phyloP scores from a whole-genome alignment of 2,888 invertebrate species.

The Gerris lacustris region DNA sequence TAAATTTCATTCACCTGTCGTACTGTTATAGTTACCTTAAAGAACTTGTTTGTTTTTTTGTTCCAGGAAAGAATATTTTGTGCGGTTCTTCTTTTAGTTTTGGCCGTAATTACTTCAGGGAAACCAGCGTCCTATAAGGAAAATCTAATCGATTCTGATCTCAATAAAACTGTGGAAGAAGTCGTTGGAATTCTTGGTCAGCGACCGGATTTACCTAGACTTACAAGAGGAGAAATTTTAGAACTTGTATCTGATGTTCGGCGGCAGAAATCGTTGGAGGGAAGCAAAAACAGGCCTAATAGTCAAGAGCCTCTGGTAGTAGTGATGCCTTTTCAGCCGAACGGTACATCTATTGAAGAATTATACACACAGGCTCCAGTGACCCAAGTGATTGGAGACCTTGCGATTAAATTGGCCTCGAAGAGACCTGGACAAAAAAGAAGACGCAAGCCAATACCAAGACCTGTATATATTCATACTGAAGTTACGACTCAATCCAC shows the following conservation, averaged over 20 bases:
- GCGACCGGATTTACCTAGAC: constrained; percentile 49
- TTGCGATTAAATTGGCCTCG: constrained; percentile 10
- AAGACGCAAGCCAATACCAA: constrained; percentile 7
- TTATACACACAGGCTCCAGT: constrained; percentile 54
- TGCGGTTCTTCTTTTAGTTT: neutral
- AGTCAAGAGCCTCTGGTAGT: constrained; percentile 48
- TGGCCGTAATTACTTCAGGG: neutral
- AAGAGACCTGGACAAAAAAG: neutral
- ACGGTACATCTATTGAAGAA: constrained; percentile 41
- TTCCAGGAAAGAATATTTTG: neutral
- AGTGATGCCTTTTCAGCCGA: constrained; percentile 51
- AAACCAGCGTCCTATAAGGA: neutral
- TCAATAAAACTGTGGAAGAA: constrained; percentile 52
- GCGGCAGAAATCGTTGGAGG: constrained; percentile 18
- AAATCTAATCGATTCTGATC: constrained; percentile 33
- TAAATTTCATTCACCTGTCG: no score
- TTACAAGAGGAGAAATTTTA: constrained; percentile 52
- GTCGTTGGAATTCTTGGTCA: constrained; percentile 51
- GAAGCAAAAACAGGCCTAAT: constrained; percentile 36
- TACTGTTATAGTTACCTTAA: no score
- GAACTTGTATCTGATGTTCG: constrained; percentile 54
- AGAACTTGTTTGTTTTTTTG: neutral
- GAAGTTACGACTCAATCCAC: neutral
- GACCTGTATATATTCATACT: neutral
- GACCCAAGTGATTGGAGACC: constrained; percentile 23